Base-by-base conservation (phyloP, 37 sponge, comb jelly and placozoan genomes). In the Diacarnus erythraeanus region DNA sequence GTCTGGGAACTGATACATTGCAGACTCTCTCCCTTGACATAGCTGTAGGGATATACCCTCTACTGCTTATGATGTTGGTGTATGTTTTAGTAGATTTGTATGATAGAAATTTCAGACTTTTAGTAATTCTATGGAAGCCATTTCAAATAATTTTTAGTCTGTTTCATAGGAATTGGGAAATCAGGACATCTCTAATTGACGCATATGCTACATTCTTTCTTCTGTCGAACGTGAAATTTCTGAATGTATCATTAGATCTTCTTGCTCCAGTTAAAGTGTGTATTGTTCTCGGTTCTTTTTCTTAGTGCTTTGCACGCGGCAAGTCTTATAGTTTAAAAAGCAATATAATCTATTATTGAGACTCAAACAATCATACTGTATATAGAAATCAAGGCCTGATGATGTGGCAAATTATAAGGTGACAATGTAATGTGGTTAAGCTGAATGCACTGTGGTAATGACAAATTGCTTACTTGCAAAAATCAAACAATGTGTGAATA, bases 201-300 rank as follows among this genome's bases (percentile, higher is more conserved):
- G 91, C 79, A 17, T 67, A 82, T 54, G 91, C 83, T 3, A 72
- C 87, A 26, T 81, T 91, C 54, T 61, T 91, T 54, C 64, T 91
- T 3, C 58, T 91, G 22, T 78, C 91, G 22, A 82, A 86, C 79
- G 38, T 64, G 0, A 86, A 86, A 57, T 43, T 91, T 18, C 72
- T 86, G 0, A 58, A 64, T 39, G 79, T 82, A 5, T 78, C 87
- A 15, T 69, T 82, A 26, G 44, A 72, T 25, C 43, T 91, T 4
- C 83, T 91, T 54, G 47, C 47, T 29, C 83, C 79, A 30, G 59
- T 72, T 0, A 1, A 43, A 23, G 79, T 83, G n/a, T n/a, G n/a
- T n/a, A n/a, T n/a, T n/a, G n/a, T n/a, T n/a, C n/a, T n/a, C n/a
- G n/a, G n/a, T n/a, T n/a, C n/a, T n/a, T n/a, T n/a, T n/a, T n/a